Evolutionary conservation across 2,113 vertebrate genomes (phyloP), one percentile per base, ranked within the genome.

Genomic region (Archocentrus centrarchus): DNA sequence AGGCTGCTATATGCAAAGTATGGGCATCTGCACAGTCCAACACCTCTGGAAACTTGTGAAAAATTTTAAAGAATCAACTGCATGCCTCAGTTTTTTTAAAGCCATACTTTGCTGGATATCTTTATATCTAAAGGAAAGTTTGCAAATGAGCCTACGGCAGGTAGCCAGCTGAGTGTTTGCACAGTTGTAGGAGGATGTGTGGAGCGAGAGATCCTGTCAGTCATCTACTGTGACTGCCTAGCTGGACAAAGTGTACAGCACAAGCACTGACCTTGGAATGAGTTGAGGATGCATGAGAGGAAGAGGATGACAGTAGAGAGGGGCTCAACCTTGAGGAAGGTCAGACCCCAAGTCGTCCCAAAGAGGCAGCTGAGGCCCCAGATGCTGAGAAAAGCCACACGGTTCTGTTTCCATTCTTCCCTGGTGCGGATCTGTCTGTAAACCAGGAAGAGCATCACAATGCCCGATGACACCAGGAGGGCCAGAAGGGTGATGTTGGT

Each of bases 291-390:
- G 88, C 94, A 95, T 91, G 85, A 94, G 35, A 96, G 66, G 87
- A 96, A 95, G 66, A 85, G 79, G 32, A 92, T 11, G 2, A 90
- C 59, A 24, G 93, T 90, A 1, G 91, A 86, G n/a, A 95, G 24
- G 1, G 79, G 82, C 6, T 89, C 94, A 22, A 93, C 89, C 24
- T 88, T 11, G 10, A 96, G 77, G 86, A 96, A 95, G 60, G 81
- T 82, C 59, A 96, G 89, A 57, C 87, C 85, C 96, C 96, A 96
- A 0, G 92, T 93, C 10, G 91, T 93, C 11, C 96, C 96, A 4
- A 93, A 96, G 39, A 96, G 93, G 77, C 94, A 94, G 88, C 93
- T 96, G 60, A 96, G 94, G 24, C 96, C 96, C 96, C 95, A 96
- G 75, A 96, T 95, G 68, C 96, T 96, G 87, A 96, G 83, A 59